phyloP scores from a whole-genome alignment of 2,797 vertebrate genomes.

The Micromesistius poutassou region DNA sequence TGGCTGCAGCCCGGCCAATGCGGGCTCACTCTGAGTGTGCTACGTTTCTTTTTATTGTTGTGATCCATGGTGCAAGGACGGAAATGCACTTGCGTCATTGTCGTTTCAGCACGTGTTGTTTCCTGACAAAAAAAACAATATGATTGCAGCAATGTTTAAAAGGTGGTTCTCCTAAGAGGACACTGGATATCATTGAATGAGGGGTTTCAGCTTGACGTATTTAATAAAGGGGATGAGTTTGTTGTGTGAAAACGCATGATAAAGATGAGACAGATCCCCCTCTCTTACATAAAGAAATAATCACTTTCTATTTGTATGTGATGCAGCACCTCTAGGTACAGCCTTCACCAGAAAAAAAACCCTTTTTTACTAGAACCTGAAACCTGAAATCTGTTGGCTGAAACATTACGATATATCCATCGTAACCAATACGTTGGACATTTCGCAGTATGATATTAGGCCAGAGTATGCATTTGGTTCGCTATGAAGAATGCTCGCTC shows the following conservation, averaged over 20 bases:
- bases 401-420: not conserved
- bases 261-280: not conserved
- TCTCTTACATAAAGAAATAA: not conserved
- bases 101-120: too few species aligned
- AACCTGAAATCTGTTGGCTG: not conserved
- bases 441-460: not conserved
- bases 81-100: not conserved
- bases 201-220: too few species aligned
- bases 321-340: not conserved
- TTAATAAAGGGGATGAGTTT: not conserved
- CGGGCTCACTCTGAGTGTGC: not conserved
- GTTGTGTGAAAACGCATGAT: not conserved
- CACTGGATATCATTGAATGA: too few species aligned
- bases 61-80: not conserved
- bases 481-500: not conserved
- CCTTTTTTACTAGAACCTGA: not conserved
- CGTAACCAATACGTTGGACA: not conserved
- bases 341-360: not conserved
- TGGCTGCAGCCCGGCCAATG: not conserved
- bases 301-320: not conserved
- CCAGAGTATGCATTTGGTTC: not conserved
- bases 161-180: too few species aligned
- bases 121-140: too few species aligned
- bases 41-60: not conserved
- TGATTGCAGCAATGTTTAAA: too few species aligned